Conservation (phyloP, 2,113 vertebrate species). For the cattle (Bos taurus) region DNA sequence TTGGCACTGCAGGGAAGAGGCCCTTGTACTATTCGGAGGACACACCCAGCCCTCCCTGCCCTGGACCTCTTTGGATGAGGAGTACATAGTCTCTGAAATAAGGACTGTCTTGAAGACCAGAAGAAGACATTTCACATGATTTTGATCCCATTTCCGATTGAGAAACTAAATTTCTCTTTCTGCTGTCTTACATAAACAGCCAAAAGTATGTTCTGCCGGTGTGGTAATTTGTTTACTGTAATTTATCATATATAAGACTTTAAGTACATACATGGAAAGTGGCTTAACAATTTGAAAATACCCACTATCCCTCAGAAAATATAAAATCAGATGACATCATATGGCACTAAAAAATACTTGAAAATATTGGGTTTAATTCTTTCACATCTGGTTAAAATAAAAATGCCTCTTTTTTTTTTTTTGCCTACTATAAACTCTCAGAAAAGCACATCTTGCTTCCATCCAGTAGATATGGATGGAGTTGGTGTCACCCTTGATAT, state of each 20-base stretch:
- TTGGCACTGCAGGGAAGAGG: not conserved
- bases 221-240: slow-evolving; percentile 39
- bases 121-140: not conserved
- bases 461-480: not conserved
- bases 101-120: not conserved
- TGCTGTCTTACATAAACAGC: slow-evolving; percentile 7
- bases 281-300: slow-evolving; percentile 16
- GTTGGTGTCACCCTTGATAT: not conserved
- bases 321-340: slow-evolving; percentile 48
- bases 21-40: not conserved
- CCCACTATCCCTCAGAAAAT: slow-evolving; percentile 15
- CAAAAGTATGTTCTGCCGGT: not conserved
- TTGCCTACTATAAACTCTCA: slow-evolving; percentile 36
- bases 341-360: slow-evolving; percentile 64
- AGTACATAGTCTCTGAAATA: not conserved
- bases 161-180: not conserved
- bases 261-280: not conserved
- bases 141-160: not conserved
- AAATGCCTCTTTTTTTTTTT: slow-evolving; percentile 11
- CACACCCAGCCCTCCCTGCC: not conserved
- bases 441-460: slow-evolving; percentile 43
- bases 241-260: not conserved
- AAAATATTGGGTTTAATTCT: slow-evolving; percentile 45
- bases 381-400: slow-evolving; percentile 78
- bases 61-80: not conserved